A percentile compares a stretch with the other conserved stretches of the same genome.
Conservation (phyloP, 2,888 invertebrate genomes). For the Drosophila conformis region DNA sequence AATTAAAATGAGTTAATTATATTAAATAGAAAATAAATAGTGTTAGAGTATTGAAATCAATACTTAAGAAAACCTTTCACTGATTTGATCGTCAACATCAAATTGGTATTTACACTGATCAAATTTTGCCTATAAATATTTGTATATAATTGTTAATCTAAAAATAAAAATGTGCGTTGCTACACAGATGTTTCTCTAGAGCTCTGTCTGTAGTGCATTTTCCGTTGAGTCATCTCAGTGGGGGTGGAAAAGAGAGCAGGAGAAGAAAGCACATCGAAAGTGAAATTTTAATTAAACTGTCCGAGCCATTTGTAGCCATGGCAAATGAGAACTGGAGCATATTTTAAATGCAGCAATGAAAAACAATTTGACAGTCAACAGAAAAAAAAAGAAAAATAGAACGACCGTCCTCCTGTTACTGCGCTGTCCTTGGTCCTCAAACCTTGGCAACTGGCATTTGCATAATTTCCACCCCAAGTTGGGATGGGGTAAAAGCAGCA, state of each 20-base stretch:
- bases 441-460: slow-evolving; percentile 62
- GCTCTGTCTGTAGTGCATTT: slow-evolving; percentile 29
- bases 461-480: slow-evolving; percentile 73
- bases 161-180: background rate
- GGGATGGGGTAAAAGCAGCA: slow-evolving; percentile 48
- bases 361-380: slow-evolving; percentile 68
- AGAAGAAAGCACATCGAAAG: slow-evolving; percentile 34
- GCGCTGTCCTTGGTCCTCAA: slow-evolving; percentile 24
- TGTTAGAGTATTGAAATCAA: no score
- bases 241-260: background rate
- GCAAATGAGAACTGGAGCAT: slow-evolving; percentile 69
- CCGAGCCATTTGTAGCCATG: slow-evolving; percentile 54
- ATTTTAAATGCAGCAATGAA: slow-evolving; percentile 80
- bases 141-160: background rate
- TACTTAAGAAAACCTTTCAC: no score
- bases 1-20: background rate
- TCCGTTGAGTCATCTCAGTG: slow-evolving; percentile 3
- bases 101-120: background rate
- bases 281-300: slow-evolving; percentile 74
- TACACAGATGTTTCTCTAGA: background rate
- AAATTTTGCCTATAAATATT: background rate
- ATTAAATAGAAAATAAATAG: background rate
- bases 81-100: no score
- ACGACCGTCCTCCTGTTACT: slow-evolving; percentile 6
- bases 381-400: background rate